Base-by-base conservation (phyloP, 2,888 invertebrate genomes). In the Piscicola geometra region DNA sequence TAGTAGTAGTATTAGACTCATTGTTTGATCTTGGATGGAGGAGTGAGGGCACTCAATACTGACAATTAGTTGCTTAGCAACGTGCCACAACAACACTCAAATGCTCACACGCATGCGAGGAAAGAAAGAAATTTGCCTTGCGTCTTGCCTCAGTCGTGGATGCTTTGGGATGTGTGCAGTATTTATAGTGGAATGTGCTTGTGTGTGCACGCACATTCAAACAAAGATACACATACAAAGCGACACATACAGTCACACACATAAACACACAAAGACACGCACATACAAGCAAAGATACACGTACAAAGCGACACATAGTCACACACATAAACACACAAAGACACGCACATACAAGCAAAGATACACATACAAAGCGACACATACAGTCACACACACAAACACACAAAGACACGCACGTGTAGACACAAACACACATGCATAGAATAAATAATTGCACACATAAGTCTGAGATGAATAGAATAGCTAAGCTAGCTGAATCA, bases 1-100 rank as follows among this genome's bases (percentile, higher is more conserved):
- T 50, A 68, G 68, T 68, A 68, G 68, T 68, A 68, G 68, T 68
- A 68, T 15, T 68, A 68, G 47, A n/a, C n/a, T n/a, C n/a, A n/a
- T n/a, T n/a, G n/a, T n/a, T n/a, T n/a, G n/a, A n/a, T n/a, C n/a
- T n/a, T n/a, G n/a, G n/a, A n/a, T n/a, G n/a, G n/a, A n/a, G n/a
- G n/a, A n/a, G n/a, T n/a, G n/a, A n/a, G n/a, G n/a, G n/a, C n/a
- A n/a, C n/a, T n/a, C n/a, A n/a, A n/a, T n/a, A n/a, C n/a, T n/a
- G n/a, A n/a, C n/a, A n/a, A n/a, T n/a, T n/a, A n/a, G n/a, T n/a
- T n/a, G n/a, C n/a, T n/a, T n/a, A n/a, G n/a, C n/a, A n/a, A n/a
- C n/a, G n/a, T n/a, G n/a, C n/a, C 68, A 68, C 68, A 33, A 5
- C 9, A n/a, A 68, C 68, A 68, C 9, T 30, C 73, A 66, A 35